Conservation (phyloP, 1,140 invertebrate genomes). For the Scaptodrosophila lebanonensis region DNA sequence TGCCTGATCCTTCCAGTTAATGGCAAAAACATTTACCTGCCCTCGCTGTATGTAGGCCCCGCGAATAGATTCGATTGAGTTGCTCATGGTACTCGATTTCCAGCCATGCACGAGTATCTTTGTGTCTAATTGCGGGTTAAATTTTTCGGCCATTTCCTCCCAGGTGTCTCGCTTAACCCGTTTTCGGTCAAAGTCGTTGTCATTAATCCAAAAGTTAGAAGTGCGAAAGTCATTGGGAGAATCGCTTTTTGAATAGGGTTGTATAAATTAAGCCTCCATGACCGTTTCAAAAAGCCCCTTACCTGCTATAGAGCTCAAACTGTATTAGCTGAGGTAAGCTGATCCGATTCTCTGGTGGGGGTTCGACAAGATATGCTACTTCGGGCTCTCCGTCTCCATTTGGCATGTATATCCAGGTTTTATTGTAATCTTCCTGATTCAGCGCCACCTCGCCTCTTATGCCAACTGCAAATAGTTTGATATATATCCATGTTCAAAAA, state of each 20-base stretch:
- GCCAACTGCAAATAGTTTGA: constrained; percentile 37
- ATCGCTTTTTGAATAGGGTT: constrained; percentile 17
- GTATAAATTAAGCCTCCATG: constrained; percentile 28
- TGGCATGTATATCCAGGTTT: constrained; percentile 83
- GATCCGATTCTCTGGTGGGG: constrained; percentile 51
- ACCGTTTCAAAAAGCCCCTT: background rate
- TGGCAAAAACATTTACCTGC: constrained; percentile 82
- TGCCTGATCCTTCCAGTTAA: constrained; percentile 83
- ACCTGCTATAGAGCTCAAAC: constrained; percentile 77
- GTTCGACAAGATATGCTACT: constrained; percentile 78
- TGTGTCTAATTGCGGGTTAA: constrained; percentile 49
- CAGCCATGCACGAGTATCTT: constrained; percentile 59
- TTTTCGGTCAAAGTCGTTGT: constrained; percentile 64
- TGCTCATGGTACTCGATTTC: constrained; percentile 70
- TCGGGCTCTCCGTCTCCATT: constrained; percentile 81
- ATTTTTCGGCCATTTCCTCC: constrained; percentile 71
- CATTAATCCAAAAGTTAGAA: constrained; percentile 54
- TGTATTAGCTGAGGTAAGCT: constrained; percentile 58
- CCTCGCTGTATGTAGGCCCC: constrained; percentile 78
- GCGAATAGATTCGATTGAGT: constrained; percentile 76
- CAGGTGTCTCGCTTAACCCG: constrained; percentile 67
- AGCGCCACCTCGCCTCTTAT: constrained; percentile 58
- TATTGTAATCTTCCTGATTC: constrained; percentile 78
- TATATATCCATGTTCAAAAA: no score
- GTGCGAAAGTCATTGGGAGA: constrained; percentile 29